Base-by-base conservation (phyloP, 1,140 invertebrate species). In the Tetragnatha versicolor region DNA sequence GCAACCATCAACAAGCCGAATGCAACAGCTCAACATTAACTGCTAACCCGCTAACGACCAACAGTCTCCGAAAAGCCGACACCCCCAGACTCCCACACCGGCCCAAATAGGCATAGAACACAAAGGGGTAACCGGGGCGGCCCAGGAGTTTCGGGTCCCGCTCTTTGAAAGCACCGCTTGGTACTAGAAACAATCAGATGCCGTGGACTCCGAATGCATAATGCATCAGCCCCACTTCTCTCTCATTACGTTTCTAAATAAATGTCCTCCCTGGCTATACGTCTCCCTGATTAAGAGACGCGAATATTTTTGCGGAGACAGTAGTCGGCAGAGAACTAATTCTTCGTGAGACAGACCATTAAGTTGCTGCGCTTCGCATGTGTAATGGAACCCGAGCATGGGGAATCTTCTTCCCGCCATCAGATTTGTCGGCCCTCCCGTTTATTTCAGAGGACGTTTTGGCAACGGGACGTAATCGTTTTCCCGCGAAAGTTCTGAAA, bases 261-360 rank as follows among this genome's bases (percentile, higher is more conserved):
- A 76, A 76, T 76, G 73, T 66, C 45, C 39, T 27, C 29, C 58
- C 20, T 49, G 12, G 55, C 58, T 25, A 33, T 75, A 75, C 66
- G 63, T 65, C 47, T 61, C 39, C 17, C 60, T 76, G 73, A 76
- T 76, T 76, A 76, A 76, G 73, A 76, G 73, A 39, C 73, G 55
- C 73, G 73, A 76, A 76, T 76, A 76, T 76, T 76, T 76, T 76
- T 76, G 42, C 60, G 9, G 45, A 53, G 45, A 76, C 58, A 63
- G 66, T 53, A 76, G 73, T 66, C 33, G 10, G 22, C 17, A 10
- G 10, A 10, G 22, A 42, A 61, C 73, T 76, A 65, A 76, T 76
- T 76, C 60, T 76, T 33, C 73, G 73, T 76, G 73, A 76, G 58
- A 22, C 14, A 65, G 53, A 65, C 73, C 73, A 76, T 76, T 76